These are phyloP conservation scores for Ormyrus labotus DNA, from an alignment of 2,888 invertebrate genomes.

Conservation along the genomic window DNA sequence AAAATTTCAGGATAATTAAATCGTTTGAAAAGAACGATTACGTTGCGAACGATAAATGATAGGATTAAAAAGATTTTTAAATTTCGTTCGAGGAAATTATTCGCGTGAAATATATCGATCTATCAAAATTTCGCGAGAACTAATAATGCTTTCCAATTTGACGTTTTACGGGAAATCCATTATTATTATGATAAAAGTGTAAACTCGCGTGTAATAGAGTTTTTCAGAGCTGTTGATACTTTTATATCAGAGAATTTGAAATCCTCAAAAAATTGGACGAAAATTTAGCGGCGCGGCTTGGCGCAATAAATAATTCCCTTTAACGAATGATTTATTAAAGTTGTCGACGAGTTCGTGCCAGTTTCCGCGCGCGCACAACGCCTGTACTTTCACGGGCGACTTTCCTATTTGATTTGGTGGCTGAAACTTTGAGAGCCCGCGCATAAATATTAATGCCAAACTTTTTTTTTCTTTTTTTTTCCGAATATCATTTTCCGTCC, in stretches of 20 bases:
- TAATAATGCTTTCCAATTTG: too few relatives aligned
- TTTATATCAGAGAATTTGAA: neutral
- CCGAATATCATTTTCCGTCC: neutral
- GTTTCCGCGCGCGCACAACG: constrained; percentile 8
- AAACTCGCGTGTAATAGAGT: neutral
- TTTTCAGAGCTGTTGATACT: too few relatives aligned
- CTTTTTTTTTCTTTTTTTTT: neutral
- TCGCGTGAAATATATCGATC: too few relatives aligned
- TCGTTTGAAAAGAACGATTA: too few relatives aligned
- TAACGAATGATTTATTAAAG: constrained; percentile 35
- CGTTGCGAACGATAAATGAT: too few relatives aligned
- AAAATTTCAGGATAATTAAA: too few relatives aligned
- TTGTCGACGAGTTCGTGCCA: constrained; percentile 27
- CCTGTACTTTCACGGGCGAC: neutral
- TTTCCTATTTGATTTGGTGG: constrained; percentile 34
- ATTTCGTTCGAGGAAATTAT: too few relatives aligned
- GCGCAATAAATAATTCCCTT: constrained; percentile 35
- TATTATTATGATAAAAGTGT: too few relatives aligned
- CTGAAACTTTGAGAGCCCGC: constrained; percentile 14
- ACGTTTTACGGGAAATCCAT: too few relatives aligned
- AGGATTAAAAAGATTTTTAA: too few relatives aligned
- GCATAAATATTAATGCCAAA: constrained; percentile 35
- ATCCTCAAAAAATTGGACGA: neutral
- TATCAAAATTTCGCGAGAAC: too few relatives aligned
- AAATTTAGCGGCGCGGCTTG: neutral